Conservation (phyloP, 2,797 vertebrate genomes). For the Lepilemur ruficaudatus region DNA sequence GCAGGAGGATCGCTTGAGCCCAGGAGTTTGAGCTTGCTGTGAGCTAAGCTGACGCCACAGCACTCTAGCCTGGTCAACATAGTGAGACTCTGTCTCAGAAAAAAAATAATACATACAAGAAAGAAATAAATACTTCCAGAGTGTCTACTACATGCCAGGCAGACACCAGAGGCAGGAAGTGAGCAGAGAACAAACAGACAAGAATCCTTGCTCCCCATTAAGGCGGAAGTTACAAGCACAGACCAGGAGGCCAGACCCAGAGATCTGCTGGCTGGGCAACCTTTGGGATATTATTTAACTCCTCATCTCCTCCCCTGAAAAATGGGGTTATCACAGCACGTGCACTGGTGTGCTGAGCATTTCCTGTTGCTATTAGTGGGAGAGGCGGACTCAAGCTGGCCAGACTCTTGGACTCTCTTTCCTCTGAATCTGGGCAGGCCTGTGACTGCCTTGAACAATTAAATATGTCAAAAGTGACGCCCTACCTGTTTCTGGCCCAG, state of each 20-base stretch:
- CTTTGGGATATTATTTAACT: not conserved
- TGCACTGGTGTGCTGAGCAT: not conserved
- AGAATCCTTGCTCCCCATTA: not conserved
- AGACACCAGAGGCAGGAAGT: too few relatives aligned
- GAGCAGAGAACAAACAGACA: too few relatives aligned
- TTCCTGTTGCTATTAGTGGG: not conserved
- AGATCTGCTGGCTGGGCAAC: not conserved
- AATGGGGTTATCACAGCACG: not conserved
- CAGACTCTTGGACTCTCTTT: not conserved
- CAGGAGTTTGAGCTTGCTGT: too few relatives aligned
- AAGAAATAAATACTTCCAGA: not conserved
- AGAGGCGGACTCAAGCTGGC: accelerated
- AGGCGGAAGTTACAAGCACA: too few relatives aligned
- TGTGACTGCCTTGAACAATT: not conserved
- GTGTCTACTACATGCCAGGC: not conserved
- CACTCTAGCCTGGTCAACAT: too few relatives aligned
- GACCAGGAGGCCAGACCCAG: not conserved
- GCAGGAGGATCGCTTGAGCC: too few relatives aligned
- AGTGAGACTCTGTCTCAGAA: too few relatives aligned
- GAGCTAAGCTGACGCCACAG: too few relatives aligned
- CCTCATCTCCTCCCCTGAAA: not conserved
- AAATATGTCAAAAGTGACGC: accelerated
- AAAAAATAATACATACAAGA: too few relatives aligned
- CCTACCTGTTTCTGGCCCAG: not conserved
- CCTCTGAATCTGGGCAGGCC: not conserved